Conservation (phyloP, 2,888 invertebrate species). For the Idaea aversata region DNA sequence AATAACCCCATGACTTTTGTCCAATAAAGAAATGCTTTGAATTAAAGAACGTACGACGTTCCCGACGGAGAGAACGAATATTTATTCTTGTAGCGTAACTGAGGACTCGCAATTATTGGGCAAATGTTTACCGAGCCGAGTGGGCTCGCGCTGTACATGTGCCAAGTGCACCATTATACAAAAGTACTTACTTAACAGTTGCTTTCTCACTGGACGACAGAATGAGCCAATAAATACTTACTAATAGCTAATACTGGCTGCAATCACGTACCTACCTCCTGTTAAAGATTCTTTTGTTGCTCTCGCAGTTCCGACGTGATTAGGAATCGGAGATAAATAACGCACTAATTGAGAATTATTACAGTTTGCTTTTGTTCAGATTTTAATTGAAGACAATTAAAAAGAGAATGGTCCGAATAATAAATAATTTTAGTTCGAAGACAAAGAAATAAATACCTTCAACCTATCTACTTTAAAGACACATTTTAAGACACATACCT, state of each 20-base stretch:
- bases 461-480: not conserved
- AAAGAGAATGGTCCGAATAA: not conserved
- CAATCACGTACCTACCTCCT: constrained; percentile 31
- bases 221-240: constrained; percentile 57
- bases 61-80: constrained; percentile 57
- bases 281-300: constrained; percentile 24
- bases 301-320: constrained; percentile 12
- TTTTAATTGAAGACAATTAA: not conserved
- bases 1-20: constrained; percentile 57
- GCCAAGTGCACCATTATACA: constrained; percentile 65
- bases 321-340: constrained; percentile 12
- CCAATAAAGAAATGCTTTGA: constrained; percentile 71
- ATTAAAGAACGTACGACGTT: constrained; percentile 60
- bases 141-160: constrained; percentile 58
- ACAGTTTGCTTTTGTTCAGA: not conserved
- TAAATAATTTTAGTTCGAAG: not conserved
- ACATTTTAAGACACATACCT: not conserved
- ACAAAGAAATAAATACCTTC: not conserved
- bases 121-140: constrained; percentile 72
- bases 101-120: constrained; percentile 75
- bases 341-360: constrained; percentile 5
- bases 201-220: constrained; percentile 53
- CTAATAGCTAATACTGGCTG: constrained; percentile 39
- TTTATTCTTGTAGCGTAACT: constrained; percentile 70
- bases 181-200: constrained; percentile 49